phyloP scores from a whole-genome alignment of 2,797 vertebrate genomes.

The Philypnodon macrostomus region DNA sequence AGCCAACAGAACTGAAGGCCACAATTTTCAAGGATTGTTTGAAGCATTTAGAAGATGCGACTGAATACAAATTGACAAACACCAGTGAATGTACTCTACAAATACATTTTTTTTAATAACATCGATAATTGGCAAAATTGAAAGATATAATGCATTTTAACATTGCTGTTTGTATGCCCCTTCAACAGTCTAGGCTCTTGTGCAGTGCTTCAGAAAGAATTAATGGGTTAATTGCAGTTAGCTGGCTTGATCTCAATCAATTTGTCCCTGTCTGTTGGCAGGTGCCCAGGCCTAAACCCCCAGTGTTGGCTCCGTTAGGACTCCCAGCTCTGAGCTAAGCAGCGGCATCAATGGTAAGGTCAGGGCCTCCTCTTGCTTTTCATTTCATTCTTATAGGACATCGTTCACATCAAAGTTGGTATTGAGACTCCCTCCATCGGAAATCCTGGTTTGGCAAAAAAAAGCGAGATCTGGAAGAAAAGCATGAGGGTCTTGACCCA shows the following conservation, averaged over 20 bases:
- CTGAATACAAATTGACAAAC: conserved; percentile 35
- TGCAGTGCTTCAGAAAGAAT: conserved; percentile 38
- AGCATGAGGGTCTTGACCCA: conserved; percentile 70
- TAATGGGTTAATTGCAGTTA: conserved; percentile 62
- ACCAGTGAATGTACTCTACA: conserved; percentile 12
- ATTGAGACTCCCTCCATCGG: conserved; percentile 70
- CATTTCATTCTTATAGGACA: conserved; percentile 58
- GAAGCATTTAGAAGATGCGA: conserved; percentile 26
- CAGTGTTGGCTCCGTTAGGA: conserved; percentile 68
- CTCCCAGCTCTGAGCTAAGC: conserved; percentile 63
- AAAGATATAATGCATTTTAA: conserved; percentile 12
- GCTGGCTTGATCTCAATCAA: conserved; percentile 70
- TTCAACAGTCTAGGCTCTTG: conserved; percentile 28
- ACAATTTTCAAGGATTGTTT: conserved; percentile 42
- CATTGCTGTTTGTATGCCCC: conserved; percentile 17
- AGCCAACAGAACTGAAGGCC: conserved; percentile 59
- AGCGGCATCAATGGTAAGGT: conserved; percentile 74
- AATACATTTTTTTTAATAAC: conserved; percentile 15
- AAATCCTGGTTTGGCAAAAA: conserved; percentile 74
- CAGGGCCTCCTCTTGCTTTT: conserved; percentile 56
- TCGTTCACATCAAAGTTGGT: conserved; percentile 73
- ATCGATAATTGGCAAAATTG: conserved; percentile 2
- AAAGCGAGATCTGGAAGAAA: conserved; percentile 54
- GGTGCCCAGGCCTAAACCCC: conserved; percentile 57
- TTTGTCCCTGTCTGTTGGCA: conserved; percentile 71